These are phyloP conservation scores for Oxyteleia sp. DNA, from an alignment of 2,888 invertebrate species.

Conservation along the genomic window DNA sequence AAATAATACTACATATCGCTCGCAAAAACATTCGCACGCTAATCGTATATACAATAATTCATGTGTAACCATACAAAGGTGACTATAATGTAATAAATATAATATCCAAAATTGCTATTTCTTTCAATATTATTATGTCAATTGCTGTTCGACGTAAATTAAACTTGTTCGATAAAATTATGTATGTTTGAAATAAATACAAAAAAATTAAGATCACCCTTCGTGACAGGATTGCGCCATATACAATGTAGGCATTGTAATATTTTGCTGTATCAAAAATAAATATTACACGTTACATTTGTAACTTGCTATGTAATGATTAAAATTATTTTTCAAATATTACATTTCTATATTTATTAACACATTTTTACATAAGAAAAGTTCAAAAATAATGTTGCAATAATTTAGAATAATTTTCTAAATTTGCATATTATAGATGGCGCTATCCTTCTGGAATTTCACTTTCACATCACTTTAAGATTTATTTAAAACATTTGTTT, in stretches of 20 bases:
- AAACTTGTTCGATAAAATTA: slow-evolving; percentile 11
- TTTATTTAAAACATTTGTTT: slow-evolving; percentile 2
- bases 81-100: slow-evolving; percentile 2
- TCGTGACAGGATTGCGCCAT: not conserved
- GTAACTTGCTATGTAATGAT: no score
- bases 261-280: not conserved
- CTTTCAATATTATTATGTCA: not conserved
- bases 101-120: not conserved
- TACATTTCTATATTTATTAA: not conserved
- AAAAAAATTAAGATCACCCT: not conserved
- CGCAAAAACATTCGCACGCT: slow-evolving; percentile 16
- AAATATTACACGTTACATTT: not conserved
- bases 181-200: not conserved
- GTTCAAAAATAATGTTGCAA: not conserved
- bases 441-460: not conserved
- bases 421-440: not conserved
- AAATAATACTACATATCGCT: slow-evolving; percentile 38
- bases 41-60: slow-evolving; percentile 27
- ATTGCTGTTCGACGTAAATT: not conserved
- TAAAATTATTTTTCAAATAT: no score
- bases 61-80: slow-evolving; percentile 3
- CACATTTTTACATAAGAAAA: not conserved
- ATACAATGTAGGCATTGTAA: not conserved
- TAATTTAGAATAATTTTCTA: not conserved
- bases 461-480: not conserved